Conservation (phyloP, 2,797 vertebrate species). For the Molossus molossus region DNA sequence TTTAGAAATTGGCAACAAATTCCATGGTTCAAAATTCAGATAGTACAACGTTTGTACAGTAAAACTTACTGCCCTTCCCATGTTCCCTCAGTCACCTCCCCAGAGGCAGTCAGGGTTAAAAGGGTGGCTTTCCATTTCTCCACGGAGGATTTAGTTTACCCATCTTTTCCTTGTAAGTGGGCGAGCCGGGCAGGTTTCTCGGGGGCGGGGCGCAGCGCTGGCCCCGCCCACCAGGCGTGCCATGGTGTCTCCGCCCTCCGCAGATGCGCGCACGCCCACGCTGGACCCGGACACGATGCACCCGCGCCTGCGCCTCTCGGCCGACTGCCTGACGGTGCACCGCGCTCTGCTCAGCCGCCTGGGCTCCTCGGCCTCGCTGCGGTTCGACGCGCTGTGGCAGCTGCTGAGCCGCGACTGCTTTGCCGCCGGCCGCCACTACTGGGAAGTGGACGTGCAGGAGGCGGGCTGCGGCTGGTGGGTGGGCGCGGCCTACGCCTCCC, state of each 20-base stretch:
- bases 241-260: neutral
- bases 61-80: neutral
- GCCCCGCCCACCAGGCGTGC: neutral
- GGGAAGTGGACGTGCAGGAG: constrained; percentile 90
- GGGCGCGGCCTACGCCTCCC: constrained; percentile 88
- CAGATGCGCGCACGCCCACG: constrained; percentile 90
- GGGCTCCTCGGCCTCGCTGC: constrained; percentile 79
- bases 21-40: neutral
- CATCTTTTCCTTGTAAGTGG: fast-evolving
- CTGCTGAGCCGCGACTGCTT: constrained; percentile 89
- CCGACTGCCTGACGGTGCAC: constrained; percentile 84
- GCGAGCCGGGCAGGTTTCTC: fast-evolving
- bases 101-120: no score
- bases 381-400: constrained; percentile 89
- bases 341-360: constrained; percentile 84
- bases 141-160: fast-evolving
- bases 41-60: no score
- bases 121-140: neutral
- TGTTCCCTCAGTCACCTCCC: no score
- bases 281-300: constrained; percentile 89
- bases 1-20: constrained; percentile 33
- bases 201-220: fast-evolving
- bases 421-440: constrained; percentile 90
- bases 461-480: constrained; percentile 90
- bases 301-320: constrained; percentile 86